phyloP scores from a whole-genome alignment of 2,888 invertebrate species.

The Leucozona laternaria region DNA sequence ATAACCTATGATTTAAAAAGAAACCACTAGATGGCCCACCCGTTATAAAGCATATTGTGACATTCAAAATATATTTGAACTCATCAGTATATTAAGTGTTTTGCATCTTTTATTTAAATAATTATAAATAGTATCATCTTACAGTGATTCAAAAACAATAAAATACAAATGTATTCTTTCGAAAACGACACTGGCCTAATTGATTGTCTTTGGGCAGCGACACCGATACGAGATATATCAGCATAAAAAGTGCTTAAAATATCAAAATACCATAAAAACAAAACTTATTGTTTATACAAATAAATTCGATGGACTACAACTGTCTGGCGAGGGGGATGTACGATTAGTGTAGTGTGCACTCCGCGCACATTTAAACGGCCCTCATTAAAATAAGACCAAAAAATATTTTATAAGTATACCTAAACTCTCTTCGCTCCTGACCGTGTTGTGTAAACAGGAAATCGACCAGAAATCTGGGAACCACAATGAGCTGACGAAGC shows the following conservation, averaged over 20 bases:
- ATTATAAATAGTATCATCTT: conserved; percentile 10
- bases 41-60: too few species aligned
- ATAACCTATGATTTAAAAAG: too few species aligned
- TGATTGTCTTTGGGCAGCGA: neutral
- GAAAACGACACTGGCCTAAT: conserved; percentile 15
- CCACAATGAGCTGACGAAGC: conserved; percentile 23
- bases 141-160: conserved; percentile 8
- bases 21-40: too few species aligned
- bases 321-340: conserved; percentile 15
- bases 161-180: neutral
- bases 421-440: conserved; percentile 59
- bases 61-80: neutral
- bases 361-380: conserved; percentile 59
- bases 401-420: conserved; percentile 36
- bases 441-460: conserved; percentile 73
- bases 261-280: conserved; percentile 45
- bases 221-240: conserved; percentile 7
- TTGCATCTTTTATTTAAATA: neutral
- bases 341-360: conserved; percentile 61
- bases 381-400: conserved; percentile 56
- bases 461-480: conserved; percentile 58
- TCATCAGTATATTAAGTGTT: neutral
- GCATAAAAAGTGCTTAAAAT: conserved; percentile 51
- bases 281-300: conserved; percentile 63
- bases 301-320: conserved; percentile 67